A percentile compares a stretch with the other conserved stretches of the same genome.
phyloP scores from a whole-genome alignment of 1,140 invertebrate species.

The Cotesia vestalis region DNA sequence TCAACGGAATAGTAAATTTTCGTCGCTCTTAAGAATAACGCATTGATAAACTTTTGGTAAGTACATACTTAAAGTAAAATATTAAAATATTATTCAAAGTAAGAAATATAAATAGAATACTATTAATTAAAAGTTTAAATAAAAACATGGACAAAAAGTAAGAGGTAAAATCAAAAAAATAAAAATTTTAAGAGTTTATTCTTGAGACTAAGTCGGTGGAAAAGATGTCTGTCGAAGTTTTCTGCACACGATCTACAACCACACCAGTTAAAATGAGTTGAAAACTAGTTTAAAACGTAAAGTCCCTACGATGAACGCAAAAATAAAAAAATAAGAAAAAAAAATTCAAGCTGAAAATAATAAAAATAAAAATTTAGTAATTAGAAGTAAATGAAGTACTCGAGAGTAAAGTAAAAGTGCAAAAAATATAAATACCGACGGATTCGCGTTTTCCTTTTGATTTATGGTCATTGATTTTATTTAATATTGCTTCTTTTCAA shows the following conservation, averaged over 20 bases:
- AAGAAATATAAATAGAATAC: background rate
- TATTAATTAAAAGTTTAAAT: background rate
- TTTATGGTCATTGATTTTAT: constrained; percentile 37
- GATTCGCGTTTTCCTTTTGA: constrained; percentile 10
- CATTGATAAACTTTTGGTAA: no score
- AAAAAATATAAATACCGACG: background rate
- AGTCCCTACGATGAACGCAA: constrained; percentile 16
- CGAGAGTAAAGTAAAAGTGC: background rate
- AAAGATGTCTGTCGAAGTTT: constrained; percentile 33
- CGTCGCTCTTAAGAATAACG: no score
- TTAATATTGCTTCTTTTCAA: constrained; percentile 8
- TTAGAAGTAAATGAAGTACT: constrained; percentile 8
- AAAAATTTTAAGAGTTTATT: constrained; percentile 19
- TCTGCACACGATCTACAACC: constrained; percentile 8
- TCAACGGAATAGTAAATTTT: no score
- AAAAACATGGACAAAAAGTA: background rate
- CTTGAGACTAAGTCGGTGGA: constrained; percentile 23
- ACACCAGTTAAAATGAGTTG: constrained; percentile 42
- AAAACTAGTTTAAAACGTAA: constrained; percentile 38
- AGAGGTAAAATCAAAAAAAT: constrained; percentile 12
- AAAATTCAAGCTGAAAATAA: background rate
- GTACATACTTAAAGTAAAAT: no score
- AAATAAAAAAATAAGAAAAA: constrained; percentile 5
- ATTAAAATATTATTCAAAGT: no score
- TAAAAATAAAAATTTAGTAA: constrained; percentile 1